phyloP scores from a whole-genome alignment of 2,797 vertebrate genomes.

The Aselliscus stoliczkanus region DNA sequence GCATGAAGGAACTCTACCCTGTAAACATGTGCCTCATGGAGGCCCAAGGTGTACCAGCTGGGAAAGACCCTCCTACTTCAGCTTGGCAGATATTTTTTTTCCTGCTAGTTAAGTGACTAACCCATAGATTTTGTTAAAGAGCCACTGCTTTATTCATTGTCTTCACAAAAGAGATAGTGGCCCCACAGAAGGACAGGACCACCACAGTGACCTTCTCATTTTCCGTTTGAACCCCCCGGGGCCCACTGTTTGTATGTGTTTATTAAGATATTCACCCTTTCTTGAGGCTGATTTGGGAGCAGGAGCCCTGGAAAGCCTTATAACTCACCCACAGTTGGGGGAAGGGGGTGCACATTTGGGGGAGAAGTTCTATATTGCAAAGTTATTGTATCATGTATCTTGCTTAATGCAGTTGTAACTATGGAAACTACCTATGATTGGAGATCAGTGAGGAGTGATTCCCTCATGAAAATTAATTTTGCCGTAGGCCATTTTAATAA shows the following conservation, averaged over 20 bases:
- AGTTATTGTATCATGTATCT: background rate
- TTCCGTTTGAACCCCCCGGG: background rate
- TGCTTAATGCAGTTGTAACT: background rate
- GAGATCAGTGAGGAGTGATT: background rate
- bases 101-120: background rate
- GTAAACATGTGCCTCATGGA: accelerated
- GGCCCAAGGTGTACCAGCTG: too few relatives aligned
- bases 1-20: background rate
- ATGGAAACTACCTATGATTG: background rate
- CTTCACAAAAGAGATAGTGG: background rate
- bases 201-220: accelerated
- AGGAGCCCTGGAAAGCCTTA: background rate
- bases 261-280: background rate
- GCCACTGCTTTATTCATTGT: background rate
- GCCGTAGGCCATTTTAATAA: background rate
- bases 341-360: accelerated
- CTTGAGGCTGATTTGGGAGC: background rate
- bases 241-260: background rate
- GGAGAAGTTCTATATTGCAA: background rate
- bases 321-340: accelerated
- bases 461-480: background rate
- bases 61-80: background rate
- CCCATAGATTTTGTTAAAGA: background rate
- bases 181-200: background rate
- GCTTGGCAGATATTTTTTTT: background rate